Conservation (phyloP, 2,113 vertebrate genomes). For the Lampris megalopsis region DNA sequence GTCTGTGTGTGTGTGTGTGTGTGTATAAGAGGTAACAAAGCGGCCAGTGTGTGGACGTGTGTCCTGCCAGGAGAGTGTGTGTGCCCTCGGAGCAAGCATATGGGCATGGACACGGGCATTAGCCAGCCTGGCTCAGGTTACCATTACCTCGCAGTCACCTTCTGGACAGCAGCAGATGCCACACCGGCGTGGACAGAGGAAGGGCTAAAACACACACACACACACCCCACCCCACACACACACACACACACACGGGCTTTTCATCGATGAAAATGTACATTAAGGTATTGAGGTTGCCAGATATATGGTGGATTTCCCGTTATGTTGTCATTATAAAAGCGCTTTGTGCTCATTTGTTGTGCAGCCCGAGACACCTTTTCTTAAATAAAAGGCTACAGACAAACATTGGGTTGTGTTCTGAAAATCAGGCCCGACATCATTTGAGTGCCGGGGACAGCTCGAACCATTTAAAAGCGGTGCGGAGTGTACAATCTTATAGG, state of each 20-base stretch:
- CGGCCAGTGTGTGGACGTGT: conserved; percentile 52
- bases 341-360: too few relatives aligned
- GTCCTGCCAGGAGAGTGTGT: conserved; percentile 53
- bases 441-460: too few relatives aligned
- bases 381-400: too few relatives aligned
- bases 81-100: conserved; percentile 57
- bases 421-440: too few relatives aligned
- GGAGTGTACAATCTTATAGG: too few relatives aligned
- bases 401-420: too few relatives aligned
- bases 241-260: neutral
- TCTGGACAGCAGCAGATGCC: conserved; percentile 59
- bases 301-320: too few relatives aligned
- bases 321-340: too few relatives aligned
- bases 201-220: conserved; percentile 1
- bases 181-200: conserved; percentile 30
- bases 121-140: conserved; percentile 62
- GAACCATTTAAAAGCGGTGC: too few relatives aligned
- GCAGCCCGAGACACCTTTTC: too few relatives aligned
- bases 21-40: conserved; percentile 46
- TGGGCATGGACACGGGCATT: conserved; percentile 40
- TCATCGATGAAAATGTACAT: too few relatives aligned
- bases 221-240: neutral
- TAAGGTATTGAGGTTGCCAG: too few relatives aligned
- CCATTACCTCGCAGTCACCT: conserved; percentile 49
- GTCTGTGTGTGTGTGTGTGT: conserved; percentile 21